Conservation (phyloP, 1,140 invertebrate genomes). For the Wiebesia pumilae region DNA sequence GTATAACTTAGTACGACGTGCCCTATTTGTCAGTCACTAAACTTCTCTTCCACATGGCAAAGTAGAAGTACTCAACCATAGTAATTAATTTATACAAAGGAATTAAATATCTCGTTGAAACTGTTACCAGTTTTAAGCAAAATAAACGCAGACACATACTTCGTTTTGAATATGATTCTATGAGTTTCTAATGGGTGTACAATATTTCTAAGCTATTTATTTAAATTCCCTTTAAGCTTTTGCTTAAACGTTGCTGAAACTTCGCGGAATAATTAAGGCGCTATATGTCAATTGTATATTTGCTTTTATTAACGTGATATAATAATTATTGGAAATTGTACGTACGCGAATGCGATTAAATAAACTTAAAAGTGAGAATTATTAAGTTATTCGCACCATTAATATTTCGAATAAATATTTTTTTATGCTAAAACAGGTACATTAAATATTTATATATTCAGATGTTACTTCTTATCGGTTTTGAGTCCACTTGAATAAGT, state of each 20-base stretch:
- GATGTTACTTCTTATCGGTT: too few species aligned
- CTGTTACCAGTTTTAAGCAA: not conserved
- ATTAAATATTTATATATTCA: too few species aligned
- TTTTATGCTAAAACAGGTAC: too few species aligned
- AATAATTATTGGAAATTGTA: too few species aligned
- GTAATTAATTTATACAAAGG: constrained; percentile 29
- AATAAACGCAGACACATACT: not conserved
- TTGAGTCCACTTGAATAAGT: too few species aligned
- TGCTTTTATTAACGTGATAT: too few species aligned
- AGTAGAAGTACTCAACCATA: not conserved
- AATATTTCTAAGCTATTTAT: not conserved
- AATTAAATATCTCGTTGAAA: constrained; percentile 29
- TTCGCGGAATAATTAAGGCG: not conserved
- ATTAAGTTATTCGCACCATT: too few species aligned
- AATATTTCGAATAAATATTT: too few species aligned
- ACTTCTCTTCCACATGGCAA: not conserved
- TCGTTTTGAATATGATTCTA: not conserved
- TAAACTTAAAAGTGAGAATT: too few species aligned
- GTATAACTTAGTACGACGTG: not conserved
- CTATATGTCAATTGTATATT: not conserved
- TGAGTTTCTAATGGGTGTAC: not conserved
- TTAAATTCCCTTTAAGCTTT: not conserved
- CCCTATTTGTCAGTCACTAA: constrained; percentile 32
- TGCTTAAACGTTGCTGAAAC: not conserved
- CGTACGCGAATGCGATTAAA: too few species aligned